Conservation (phyloP, 2,888 invertebrate species). For the Operophtera brumata region DNA sequence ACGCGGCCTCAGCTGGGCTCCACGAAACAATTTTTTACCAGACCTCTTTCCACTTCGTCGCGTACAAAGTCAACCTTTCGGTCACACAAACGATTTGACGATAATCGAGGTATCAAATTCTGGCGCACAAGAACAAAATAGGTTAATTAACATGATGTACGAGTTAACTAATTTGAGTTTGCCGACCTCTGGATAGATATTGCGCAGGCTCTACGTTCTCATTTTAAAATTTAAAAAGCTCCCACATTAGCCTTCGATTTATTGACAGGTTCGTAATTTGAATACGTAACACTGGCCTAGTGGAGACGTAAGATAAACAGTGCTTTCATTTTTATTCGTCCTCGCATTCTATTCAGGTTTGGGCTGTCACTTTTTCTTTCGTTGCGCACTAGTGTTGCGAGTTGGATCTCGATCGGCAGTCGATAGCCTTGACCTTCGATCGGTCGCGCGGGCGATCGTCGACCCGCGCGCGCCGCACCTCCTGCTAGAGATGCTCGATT, state of each 20-base stretch:
- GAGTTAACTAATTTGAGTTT: conserved; percentile 44
- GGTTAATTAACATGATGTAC: conserved; percentile 43
- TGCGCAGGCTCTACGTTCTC: conserved; percentile 1
- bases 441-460: conserved; percentile 73
- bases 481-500: conserved; percentile 45
- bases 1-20: conserved; percentile 40
- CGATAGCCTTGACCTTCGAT: conserved; percentile 77
- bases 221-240: conserved; percentile 8
- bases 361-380: conserved; percentile 80
- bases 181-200: conserved; percentile 54
- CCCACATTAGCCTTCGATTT: conserved; percentile 28
- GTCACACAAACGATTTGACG: conserved; percentile 46
- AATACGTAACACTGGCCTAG: conserved; percentile 38
- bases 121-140: conserved; percentile 35
- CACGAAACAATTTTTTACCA: conserved; percentile 52
- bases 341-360: conserved; percentile 77
- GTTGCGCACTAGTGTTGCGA: conserved; percentile 49
- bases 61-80: conserved; percentile 47
- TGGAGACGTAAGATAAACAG: conserved; percentile 47
- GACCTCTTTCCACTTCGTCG: conserved; percentile 52
- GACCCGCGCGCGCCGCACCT: conserved; percentile 58
- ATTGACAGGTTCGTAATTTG: conserved; percentile 29
- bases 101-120: conserved; percentile 38
- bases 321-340: conserved; percentile 80
- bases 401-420: conserved; percentile 61